Base-by-base conservation (phyloP, 2,797 vertebrate species). In the Xiphorhynchus erythropygius region DNA sequence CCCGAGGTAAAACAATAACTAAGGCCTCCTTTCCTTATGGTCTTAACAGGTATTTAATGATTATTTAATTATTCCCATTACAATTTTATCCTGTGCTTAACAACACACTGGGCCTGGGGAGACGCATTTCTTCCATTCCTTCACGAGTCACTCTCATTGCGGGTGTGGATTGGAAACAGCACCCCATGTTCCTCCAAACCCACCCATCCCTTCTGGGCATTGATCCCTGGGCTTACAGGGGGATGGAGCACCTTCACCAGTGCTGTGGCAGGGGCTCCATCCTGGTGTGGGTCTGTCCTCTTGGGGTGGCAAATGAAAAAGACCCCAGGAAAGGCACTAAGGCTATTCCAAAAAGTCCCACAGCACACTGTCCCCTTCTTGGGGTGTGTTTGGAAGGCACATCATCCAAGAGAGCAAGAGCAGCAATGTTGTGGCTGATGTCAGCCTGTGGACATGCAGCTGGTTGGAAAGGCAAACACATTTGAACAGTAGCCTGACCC, bases 1-100 rank as follows among this genome's bases (percentile, higher is more conserved):
- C 0, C 0, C 24, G 64, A 69, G 32, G 47, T 71, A 63, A 69
- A 95, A 78, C 46, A 93, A 12, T 27, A 87, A 79, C 68, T 49
- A 64, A 62, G 49, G 49, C 24, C 70, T 47, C 22, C 35, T 91
- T 91, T 21, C 39, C 53, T 84, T 30, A 64, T 9, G 69, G 37
- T 71, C 57, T 68, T 77, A 59, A 50, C 33, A 78, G 12, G 27
- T 39, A 84, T 65, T 80, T 85, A 18, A 87, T 28, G 10, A 55
- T 24, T 47, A 42, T 84, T 87, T 85, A 64, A 65, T 55, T 92
- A 86, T 41, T 93, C 53, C 69, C 59, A 64, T 60, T 56, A 87
- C 74, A 64, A 22, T 65, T 89, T 68, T 50, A 60, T 49, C 69
- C 87, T 53, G 42, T 62, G 22, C 57, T 84, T 86, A 80, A 75